These are phyloP conservation scores for Ormyrus nitidulus DNA, from an alignment of 2,888 invertebrate species.

Conservation along the genomic window DNA sequence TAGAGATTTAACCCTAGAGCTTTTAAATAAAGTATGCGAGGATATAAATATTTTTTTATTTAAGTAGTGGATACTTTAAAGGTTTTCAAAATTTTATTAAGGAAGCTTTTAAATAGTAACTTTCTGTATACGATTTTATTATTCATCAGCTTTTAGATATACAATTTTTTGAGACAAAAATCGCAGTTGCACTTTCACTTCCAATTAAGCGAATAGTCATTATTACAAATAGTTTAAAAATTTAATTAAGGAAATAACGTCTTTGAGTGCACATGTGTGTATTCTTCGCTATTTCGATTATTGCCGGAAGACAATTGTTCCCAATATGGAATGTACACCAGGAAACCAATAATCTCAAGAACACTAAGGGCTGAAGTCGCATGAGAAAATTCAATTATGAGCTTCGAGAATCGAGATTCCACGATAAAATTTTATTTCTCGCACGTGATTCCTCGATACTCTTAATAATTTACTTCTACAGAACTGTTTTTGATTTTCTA, in stretches of 20 bases:
- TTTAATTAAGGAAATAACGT: slow-evolving; percentile 17
- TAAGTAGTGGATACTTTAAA: too few relatives aligned
- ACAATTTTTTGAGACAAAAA: too few relatives aligned
- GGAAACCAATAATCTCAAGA: slow-evolving; percentile 50
- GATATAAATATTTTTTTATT: too few relatives aligned
- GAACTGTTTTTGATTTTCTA: too few relatives aligned
- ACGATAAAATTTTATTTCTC: slow-evolving; percentile 51
- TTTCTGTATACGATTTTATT: too few relatives aligned
- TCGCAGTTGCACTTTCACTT: too few relatives aligned
- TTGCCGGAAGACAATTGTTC: slow-evolving; percentile 41
- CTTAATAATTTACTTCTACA: slow-evolving; percentile 20
- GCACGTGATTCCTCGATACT: slow-evolving; percentile 46
- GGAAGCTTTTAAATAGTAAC: too few relatives aligned
- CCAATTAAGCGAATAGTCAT: too few relatives aligned
- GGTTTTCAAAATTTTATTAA: too few relatives aligned
- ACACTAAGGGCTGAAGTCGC: slow-evolving; percentile 30
- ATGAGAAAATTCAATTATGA: slow-evolving; percentile 53
- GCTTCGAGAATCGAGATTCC: slow-evolving; percentile 40
- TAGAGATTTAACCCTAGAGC: too few relatives aligned
- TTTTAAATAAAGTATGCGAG: too few relatives aligned
- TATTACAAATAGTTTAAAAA: background rate
- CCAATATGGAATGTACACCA: slow-evolving; percentile 43
- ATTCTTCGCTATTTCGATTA: slow-evolving; percentile 35
- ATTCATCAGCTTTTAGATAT: too few relatives aligned
- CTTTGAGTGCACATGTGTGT: background rate